A percentile compares a stretch with the other conserved stretches of the same genome.
Evolutionary conservation across 1,140 invertebrate genomes (phyloP).

Genomic region (Bombus ignitus): DNA sequence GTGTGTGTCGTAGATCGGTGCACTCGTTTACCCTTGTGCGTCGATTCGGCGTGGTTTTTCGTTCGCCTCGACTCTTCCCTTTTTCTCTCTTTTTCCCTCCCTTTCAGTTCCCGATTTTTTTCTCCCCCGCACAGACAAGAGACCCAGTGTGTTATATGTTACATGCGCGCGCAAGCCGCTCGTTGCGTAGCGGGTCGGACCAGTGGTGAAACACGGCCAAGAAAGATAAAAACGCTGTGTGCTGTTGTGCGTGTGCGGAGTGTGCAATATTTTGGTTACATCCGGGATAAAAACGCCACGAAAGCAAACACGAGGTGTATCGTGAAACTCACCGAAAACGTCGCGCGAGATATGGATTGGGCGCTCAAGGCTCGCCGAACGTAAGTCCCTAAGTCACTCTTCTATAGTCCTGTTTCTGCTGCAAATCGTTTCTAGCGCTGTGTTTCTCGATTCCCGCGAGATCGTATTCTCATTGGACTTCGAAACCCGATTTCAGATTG

Average conservation of each 20-base stretch:
- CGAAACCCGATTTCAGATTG: background rate
- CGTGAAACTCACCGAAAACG: conserved; percentile 76
- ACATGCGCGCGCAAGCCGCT: conserved; percentile 50
- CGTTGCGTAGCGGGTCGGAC: conserved; percentile 46
- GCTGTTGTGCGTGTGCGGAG: conserved; percentile 57
- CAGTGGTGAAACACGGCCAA: conserved; percentile 50
- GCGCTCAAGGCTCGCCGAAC: conserved; percentile 80
- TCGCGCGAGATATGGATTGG: conserved; percentile 81
- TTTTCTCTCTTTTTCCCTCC: conserved; percentile 1
- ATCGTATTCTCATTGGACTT: no score
- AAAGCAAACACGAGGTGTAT: conserved; percentile 61
- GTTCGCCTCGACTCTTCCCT: conserved; percentile 37
- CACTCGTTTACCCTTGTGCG: conserved; percentile 25
- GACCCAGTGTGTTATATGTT: conserved; percentile 22
- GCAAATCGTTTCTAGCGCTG: background rate
- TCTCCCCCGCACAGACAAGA: background rate
- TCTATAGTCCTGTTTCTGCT: background rate
- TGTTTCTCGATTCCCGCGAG: no score
- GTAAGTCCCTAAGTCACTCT: conserved; percentile 74
- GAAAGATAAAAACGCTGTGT: conserved; percentile 54
- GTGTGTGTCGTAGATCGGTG: conserved; percentile 63
- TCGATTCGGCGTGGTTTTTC: conserved; percentile 52
- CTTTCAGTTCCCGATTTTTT: background rate
- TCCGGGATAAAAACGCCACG: conserved; percentile 24
- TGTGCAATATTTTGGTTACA: conserved; percentile 58